Conservation (phyloP, 92 coral and sea anemone species). For the Virgularia gustaviana region DNA sequence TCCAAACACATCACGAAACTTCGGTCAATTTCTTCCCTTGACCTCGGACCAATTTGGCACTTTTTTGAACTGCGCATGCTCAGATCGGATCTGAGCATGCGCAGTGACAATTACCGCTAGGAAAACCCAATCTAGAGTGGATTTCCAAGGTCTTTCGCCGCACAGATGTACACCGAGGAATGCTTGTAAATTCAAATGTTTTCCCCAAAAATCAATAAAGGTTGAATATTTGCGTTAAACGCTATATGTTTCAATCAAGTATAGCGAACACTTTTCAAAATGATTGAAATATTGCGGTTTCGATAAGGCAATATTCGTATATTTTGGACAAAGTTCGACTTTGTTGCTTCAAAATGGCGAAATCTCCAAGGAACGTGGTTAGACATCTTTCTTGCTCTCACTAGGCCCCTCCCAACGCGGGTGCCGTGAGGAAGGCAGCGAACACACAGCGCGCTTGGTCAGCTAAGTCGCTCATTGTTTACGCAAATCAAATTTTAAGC, state of each 20-base stretch:
- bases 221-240: slow-evolving; percentile 48
- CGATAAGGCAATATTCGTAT: slow-evolving; percentile 51
- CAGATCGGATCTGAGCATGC: slow-evolving; percentile 89
- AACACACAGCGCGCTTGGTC: slow-evolving; percentile 61
- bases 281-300: slow-evolving; percentile 55
- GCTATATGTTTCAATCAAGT: background rate
- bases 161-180: slow-evolving; percentile 69
- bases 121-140: slow-evolving; percentile 65
- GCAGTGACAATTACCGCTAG: slow-evolving; percentile 70
- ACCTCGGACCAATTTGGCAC: slow-evolving; percentile 75
- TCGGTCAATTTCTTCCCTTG: slow-evolving; percentile 98
- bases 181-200: slow-evolving; percentile 79
- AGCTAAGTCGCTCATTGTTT: slow-evolving; percentile 87
- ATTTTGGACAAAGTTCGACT: slow-evolving; percentile 70
- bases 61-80: slow-evolving; percentile 93
- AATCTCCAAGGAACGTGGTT: slow-evolving; percentile 67
- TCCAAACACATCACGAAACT: slow-evolving; percentile 38
- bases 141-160: slow-evolving; percentile 48
- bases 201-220: slow-evolving; percentile 59
- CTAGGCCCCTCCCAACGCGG: slow-evolving; percentile 98
- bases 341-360: slow-evolving; percentile 99
- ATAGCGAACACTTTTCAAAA: slow-evolving; percentile 52
- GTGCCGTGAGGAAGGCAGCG: no score
- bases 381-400: slow-evolving; percentile 61
- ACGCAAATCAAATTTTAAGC: slow-evolving; percentile 77